A percentile compares a stretch with the other conserved stretches of the same genome.
These are phyloP conservation scores for Chelmon rostratus DNA, from an alignment of 2,797 vertebrate species.

Conservation along the genomic window DNA sequence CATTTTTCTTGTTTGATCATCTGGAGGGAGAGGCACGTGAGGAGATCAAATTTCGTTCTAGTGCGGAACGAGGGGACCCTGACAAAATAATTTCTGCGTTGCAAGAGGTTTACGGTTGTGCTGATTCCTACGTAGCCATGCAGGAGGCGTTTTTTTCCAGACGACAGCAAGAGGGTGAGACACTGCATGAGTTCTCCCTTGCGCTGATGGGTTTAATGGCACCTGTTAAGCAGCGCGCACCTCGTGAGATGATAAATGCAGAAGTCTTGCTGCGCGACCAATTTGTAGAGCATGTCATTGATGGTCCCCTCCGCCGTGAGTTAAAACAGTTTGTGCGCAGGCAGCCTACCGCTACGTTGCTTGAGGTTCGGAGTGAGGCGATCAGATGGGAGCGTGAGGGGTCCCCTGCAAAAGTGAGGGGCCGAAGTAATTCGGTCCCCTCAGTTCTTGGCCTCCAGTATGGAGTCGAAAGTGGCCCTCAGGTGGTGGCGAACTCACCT, in stretches of 20 bases:
- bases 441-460: neutral
- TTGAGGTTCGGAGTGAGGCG: neutral
- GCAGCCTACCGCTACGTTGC: neutral
- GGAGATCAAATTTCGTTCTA: neutral
- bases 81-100: neutral
- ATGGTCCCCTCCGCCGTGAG: neutral
- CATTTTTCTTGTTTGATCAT: conserved; percentile 1
- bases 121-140: neutral
- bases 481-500: too few relatives aligned
- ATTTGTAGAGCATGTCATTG: neutral
- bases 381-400: conserved; percentile 23
- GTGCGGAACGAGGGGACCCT: neutral
- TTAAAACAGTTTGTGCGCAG: neutral
- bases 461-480: neutral
- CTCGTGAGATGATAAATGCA: neutral
- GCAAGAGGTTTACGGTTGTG: neutral
- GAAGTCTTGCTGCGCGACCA: neutral
- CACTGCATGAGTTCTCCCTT: too few relatives aligned
- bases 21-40: neutral
- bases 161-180: conserved; percentile 4
- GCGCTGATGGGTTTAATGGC: neutral
- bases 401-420: neutral
- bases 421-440: neutral
- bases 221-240: neutral
- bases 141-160: conserved; percentile 16